Conservation (phyloP, 2,797 vertebrate species). For the Platyrinchus mystaceus region DNA sequence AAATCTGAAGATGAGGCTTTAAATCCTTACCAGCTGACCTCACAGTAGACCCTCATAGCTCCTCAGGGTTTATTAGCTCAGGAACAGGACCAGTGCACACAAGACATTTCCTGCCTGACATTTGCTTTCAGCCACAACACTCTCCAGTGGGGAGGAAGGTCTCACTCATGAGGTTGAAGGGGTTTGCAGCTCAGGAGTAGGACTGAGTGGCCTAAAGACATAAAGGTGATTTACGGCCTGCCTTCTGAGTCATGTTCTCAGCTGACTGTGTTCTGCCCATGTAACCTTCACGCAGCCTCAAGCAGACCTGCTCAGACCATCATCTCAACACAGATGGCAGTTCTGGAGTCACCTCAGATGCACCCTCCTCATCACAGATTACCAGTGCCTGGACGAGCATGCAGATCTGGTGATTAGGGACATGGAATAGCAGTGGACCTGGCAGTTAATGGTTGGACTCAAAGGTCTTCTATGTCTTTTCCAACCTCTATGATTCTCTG, state of each 20-base stretch:
- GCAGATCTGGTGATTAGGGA: not conserved
- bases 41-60: not conserved
- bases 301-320: not conserved
- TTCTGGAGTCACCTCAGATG: not conserved
- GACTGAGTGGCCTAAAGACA: not conserved
- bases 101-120: not conserved
- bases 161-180: not conserved
- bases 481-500: not conserved
- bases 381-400: not conserved
- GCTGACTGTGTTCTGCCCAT: rapidly evolving
- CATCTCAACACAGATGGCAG: not conserved
- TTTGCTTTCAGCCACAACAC: not conserved
- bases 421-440: not conserved
- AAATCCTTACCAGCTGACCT: not conserved
- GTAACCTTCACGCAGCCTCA: not conserved
- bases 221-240: not conserved
- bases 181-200: not conserved
- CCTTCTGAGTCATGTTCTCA: not conserved
- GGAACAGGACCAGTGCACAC: rapidly evolving
- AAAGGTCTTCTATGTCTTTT: not conserved
- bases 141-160: not conserved
- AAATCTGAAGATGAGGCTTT: not conserved
- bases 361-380: not conserved
- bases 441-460: not conserved
- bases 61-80: not conserved